Conservation (phyloP, 2,113 vertebrate species). For the Lepisosteus oculatus region DNA sequence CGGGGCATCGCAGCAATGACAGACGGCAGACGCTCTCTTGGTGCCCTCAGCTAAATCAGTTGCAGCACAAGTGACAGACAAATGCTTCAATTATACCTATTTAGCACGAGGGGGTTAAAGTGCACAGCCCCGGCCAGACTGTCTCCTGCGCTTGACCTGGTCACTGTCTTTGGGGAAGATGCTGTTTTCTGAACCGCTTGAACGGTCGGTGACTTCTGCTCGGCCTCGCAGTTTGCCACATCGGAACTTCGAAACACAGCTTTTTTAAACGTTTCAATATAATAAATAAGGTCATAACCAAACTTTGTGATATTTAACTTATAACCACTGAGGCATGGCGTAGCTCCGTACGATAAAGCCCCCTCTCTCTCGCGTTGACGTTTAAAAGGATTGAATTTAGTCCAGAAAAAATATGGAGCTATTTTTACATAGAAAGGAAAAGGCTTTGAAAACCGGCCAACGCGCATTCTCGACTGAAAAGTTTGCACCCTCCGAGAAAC, state of each 20-base stretch:
- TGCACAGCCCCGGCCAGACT: conserved; percentile 71
- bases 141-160: conserved; percentile 67
- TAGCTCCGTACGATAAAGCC: neutral
- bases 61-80: conserved; percentile 85
- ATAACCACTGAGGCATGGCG: too few relatives aligned
- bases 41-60: conserved; percentile 77
- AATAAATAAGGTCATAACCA: too few relatives aligned
- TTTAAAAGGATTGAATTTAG: too few relatives aligned
- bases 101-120: conserved; percentile 82
- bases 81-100: conserved; percentile 86
- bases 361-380: neutral
- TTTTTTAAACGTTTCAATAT: too few relatives aligned
- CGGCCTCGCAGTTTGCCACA: too few relatives aligned
- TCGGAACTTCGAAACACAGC: too few relatives aligned
- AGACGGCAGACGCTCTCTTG: conserved; percentile 46
- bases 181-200: conserved; percentile 24
- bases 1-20: conserved; percentile 42
- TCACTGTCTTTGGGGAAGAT: conserved; percentile 47
- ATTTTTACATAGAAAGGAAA: too few relatives aligned
- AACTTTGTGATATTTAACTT: too few relatives aligned
- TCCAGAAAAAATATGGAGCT: too few relatives aligned
- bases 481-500: too few relatives aligned
- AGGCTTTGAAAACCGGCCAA: too few relatives aligned
- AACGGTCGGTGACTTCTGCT: neutral
- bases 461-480: too few relatives aligned